phyloP scores from a whole-genome alignment of 2,797 vertebrate genomes.

The Cynopterus sphinx region DNA sequence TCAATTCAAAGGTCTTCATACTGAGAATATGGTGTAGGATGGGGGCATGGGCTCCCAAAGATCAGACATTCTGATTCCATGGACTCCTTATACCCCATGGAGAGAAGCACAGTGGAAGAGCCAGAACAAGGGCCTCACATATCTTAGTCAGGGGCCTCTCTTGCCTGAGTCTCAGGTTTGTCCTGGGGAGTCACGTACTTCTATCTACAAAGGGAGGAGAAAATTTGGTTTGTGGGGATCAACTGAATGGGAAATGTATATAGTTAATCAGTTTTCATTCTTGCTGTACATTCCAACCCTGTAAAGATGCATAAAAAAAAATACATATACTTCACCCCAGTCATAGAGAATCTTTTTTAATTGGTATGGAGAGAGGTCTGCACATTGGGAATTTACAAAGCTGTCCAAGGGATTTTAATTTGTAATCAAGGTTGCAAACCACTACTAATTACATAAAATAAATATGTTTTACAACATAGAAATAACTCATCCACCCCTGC shows the following conservation, averaged over 20 bases:
- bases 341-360: not conserved
- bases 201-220: not conserved
- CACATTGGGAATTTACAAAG: not conserved
- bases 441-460: not conserved
- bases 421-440: not conserved
- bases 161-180: not conserved
- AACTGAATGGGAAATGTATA: not conserved
- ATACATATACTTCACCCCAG: not conserved
- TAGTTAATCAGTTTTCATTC: not conserved
- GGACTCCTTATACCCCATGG: not conserved
- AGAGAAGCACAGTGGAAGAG: not conserved
- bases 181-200: not conserved
- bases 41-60: not conserved
- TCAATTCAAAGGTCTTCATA: not conserved
- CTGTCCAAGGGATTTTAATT: not conserved
- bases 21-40: not conserved
- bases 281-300: not conserved
- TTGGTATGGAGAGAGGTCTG: not conserved
- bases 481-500: not conserved
- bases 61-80: not conserved
- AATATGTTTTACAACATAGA: not conserved
- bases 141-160: not conserved
- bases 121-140: not conserved
- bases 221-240: not conserved
- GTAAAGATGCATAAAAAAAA: not conserved